Base-by-base conservation (phyloP, 2,113 vertebrate species). In the Perca flavescens region DNA sequence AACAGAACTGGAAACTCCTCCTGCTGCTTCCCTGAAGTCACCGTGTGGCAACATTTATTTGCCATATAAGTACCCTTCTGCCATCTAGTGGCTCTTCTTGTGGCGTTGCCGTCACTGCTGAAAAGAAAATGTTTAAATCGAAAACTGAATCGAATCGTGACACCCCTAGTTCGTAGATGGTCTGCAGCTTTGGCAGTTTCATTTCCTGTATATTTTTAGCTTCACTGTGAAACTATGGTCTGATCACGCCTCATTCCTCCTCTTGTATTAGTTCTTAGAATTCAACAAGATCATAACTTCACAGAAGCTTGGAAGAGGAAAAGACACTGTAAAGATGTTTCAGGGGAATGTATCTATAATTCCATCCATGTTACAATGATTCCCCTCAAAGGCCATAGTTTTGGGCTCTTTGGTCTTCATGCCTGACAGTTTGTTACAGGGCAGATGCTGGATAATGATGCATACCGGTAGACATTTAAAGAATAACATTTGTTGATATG, bases 401-500 rank as follows among this genome's bases (percentile, higher is more conserved):
- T 61, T 34, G 52, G 46, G 28, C 54, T 17, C 11, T 79, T 72
- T 19, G 21, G 77, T 40, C 46, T 58, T 79, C 1, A 28, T 31
- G 57, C 47, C 47, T 62, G 40, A 72, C 28, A 25, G 53, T 83
- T 72, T 80, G 28, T 56, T 53, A 43, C 79, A 13, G 82, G 82
- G 60, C 67, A 67, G 6, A 87, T 90, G 89, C 89, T 93, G 91
- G 86, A 90, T 88, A 53, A 77, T 71, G 47, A 65, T 80, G 57
- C 78, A 74, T 54, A 54, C 34, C 34, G 34, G 34, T 34, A 34
- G n/a, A 74, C 28, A 70, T 69, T 81, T 73, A 40, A 52, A 56
- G 22, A 43, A 54, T 71, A 11, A 78, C 34, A 31, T 67, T 63
- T 50, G 21, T n/a, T 77, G 11, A 80, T 12, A 46, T 74, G 16